Conservation (phyloP, 2,113 vertebrate genomes). For the Lycocorax pyrrhopterus region DNA sequence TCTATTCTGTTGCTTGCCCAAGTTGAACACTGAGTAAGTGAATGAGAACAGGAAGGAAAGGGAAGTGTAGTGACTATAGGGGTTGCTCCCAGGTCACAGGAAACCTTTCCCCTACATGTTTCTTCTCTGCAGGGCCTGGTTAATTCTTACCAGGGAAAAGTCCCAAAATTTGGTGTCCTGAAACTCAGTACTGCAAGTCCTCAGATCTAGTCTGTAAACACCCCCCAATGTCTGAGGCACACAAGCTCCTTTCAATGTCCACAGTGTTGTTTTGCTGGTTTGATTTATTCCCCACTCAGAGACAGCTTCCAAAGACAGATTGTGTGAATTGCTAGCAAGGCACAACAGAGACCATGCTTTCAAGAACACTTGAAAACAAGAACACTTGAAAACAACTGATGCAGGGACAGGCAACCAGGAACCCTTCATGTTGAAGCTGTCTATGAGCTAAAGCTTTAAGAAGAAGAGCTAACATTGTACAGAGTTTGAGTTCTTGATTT, state of each 20-base stretch:
- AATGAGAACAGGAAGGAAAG: background rate
- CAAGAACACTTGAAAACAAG: background rate
- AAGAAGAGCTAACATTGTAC: background rate
- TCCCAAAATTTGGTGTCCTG: background rate
- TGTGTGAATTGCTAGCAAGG: background rate
- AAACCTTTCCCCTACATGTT: background rate
- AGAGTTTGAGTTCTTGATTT: background rate
- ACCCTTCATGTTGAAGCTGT: background rate
- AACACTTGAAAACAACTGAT: background rate
- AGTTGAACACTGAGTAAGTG: background rate
- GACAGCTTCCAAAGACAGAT: background rate
- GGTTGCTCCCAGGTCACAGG: background rate
- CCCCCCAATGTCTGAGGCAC: fast-evolving
- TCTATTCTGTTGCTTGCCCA: background rate
- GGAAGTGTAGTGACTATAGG: fast-evolving
- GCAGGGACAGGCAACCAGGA: background rate
- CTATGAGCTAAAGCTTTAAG: background rate
- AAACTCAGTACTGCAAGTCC: background rate
- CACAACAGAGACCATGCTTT: background rate
- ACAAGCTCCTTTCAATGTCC: background rate
- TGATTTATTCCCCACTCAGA: background rate
- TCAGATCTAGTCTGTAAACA: background rate
- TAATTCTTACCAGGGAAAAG: background rate
- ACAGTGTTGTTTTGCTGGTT: background rate
- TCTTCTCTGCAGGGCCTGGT: background rate